Evolutionary conservation across 1,140 invertebrate genomes (phyloP).

Genomic region (Acyrthosiphon pisum): DNA sequence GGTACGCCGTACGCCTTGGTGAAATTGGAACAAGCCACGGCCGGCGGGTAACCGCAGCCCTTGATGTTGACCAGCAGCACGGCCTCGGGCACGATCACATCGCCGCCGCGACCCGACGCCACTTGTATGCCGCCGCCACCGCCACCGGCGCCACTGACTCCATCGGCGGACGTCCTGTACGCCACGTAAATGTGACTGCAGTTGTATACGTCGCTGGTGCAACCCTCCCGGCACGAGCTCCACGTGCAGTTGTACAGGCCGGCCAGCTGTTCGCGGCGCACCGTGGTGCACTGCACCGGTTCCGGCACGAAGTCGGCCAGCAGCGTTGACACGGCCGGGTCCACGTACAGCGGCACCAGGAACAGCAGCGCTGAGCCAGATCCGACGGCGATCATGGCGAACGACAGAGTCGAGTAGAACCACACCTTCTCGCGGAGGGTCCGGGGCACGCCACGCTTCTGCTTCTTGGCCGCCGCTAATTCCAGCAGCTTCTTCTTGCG

Average conservation of each 20-base stretch:
- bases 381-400: slow-evolving; percentile 79
- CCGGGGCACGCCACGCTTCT: slow-evolving; percentile 68
- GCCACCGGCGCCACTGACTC: background rate
- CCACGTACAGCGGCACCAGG: slow-evolving; percentile 86
- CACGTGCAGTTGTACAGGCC: slow-evolving; percentile 85
- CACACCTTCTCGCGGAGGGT: slow-evolving; percentile 78
- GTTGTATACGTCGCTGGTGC: slow-evolving; percentile 84
- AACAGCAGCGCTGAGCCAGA: slow-evolving; percentile 84
- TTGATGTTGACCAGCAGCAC: slow-evolving; percentile 80
- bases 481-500: slow-evolving; percentile 75
- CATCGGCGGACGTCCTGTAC: slow-evolving; percentile 64
- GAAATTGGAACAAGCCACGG: slow-evolving; percentile 83
- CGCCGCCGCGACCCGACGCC: background rate
- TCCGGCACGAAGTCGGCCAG: slow-evolving; percentile 81
- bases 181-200: slow-evolving; percentile 87
- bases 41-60: slow-evolving; percentile 88
- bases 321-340: slow-evolving; percentile 87
- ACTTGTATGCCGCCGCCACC: slow-evolving; percentile 61
- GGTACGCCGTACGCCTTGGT: slow-evolving; percentile 77
- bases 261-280: slow-evolving; percentile 75
- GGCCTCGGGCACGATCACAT: slow-evolving; percentile 65
- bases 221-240: slow-evolving; percentile 86
- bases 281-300: slow-evolving; percentile 80
- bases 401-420: slow-evolving; percentile 79
- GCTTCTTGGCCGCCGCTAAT: slow-evolving; percentile 66